Base-by-base conservation (phyloP, 2,797 vertebrate genomes). In the Selene dorsalis region DNA sequence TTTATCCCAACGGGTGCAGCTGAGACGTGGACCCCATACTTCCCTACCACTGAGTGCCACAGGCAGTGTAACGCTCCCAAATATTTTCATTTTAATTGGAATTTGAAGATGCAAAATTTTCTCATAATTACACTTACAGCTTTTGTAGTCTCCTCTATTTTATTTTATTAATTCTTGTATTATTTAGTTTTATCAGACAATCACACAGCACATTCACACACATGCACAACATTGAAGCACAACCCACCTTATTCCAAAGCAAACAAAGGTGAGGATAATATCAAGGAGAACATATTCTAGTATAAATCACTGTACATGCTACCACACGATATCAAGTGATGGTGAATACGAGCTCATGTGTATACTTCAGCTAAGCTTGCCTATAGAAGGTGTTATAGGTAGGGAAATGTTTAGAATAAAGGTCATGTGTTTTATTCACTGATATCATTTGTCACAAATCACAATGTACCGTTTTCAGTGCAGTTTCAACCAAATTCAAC, bases 371-470 rank as follows among this genome's bases (percentile, higher is more conserved):
- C 22, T 30, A 43, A 22, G 22, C 61, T 35, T 2, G 7, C 32
- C 32, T 57, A 32, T n/a, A 22, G n/a, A 47, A 30, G 60, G 61
- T 66, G n/a, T n/a, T 70, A 76, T 68, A 10, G 18, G 77, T 45
- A 43, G 52, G 43, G 60, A 67, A 66, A 59, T 28, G 2, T 59
- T 38, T 48, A 30, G 38, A 77, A 75, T 75, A 30, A 32, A 69
- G 70, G 47, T 47, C 17, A 43, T 43, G 24, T 12, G 57, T 57
- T 65, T 45, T 17, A 30, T 71, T 62, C 45, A 48, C 17, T 28
- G 2, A 43, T 38, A 69, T 26, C 39, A 50, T 26, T 24, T 71
- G 67, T 73, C 2, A 3, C 32, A 5, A 30, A 4, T 30, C 30
- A 30, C 30, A 30, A 4, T 35, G 32, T 32, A 32, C 30, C 30